phyloP scores from a whole-genome alignment of 30 jellyfish, hydroid and myxozoan genomes.

The Cassiopea andromeda region DNA sequence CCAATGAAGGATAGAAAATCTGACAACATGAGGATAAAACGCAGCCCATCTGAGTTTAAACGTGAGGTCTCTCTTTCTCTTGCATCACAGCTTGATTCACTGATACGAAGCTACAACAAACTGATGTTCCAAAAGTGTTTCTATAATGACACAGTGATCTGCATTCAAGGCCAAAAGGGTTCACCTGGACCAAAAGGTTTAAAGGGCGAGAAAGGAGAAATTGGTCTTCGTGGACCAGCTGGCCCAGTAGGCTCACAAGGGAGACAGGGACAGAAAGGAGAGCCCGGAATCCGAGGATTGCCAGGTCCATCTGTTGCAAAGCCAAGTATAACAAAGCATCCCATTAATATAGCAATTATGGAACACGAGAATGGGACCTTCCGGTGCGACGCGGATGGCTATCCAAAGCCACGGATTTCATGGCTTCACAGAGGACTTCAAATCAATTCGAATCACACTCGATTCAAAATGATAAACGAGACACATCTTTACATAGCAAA shows the following conservation, averaged over 20 bases:
- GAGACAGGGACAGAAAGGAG: constrained; percentile 26
- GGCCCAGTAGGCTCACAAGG: constrained; percentile 46
- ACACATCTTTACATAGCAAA: constrained; percentile 14
- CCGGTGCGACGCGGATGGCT: constrained; percentile 38
- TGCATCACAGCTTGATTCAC: background rate
- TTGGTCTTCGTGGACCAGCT: constrained; percentile 21
- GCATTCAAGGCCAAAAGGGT: constrained; percentile 53
- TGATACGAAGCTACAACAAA: background rate
- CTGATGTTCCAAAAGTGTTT: constrained; percentile 34
- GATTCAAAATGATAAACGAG: background rate
- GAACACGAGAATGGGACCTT: constrained; percentile 6
- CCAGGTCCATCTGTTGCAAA: constrained; percentile 50
- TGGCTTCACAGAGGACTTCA: constrained; percentile 16
- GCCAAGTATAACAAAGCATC: background rate
- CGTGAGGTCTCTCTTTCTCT: background rate
- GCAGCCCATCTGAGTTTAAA: background rate
- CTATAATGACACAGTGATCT: constrained; percentile 29
- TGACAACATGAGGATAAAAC: constrained; percentile 6
- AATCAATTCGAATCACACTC: background rate
- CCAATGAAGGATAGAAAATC: background rate
- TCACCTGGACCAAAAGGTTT: constrained; percentile 32
- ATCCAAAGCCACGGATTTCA: constrained; percentile 25
- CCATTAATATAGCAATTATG: background rate
- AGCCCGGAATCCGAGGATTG: constrained; percentile 47
- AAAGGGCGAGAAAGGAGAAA: constrained; percentile 38